Base-by-base conservation (phyloP, 2,888 invertebrate species). In the Eupithecia tripunctaria region DNA sequence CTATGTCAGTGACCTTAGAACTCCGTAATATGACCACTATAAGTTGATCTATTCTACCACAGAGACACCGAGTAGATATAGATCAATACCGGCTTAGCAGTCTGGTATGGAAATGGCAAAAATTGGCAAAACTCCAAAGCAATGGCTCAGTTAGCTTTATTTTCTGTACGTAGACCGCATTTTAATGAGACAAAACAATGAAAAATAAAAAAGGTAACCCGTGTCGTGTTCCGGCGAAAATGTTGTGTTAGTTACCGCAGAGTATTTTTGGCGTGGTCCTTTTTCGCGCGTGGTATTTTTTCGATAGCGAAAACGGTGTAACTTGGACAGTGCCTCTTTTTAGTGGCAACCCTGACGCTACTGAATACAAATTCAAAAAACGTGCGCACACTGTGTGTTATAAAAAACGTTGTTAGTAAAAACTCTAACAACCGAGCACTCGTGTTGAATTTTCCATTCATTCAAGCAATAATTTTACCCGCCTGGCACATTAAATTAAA, bases 61-160 rank as follows among this genome's bases (percentile, higher is more conserved):
- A 76, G 29, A 29, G 62, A 68, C 68, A 63, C 71, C 67, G 75
- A 59, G 72, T 71, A 59, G 68, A 71, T 65, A 67, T 73, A 78
- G 86, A 79, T 85, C 86, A 81, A 77, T 71, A 73, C 64, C 51
- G 32, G 70, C 77, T 77, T 70, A 76, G 71, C 71, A 79, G 66
- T 77, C 78, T 82, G 77, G 79, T 82, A 87, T 88, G 86, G 85
- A 86, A 86, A 87, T 90, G 84, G 81, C 85, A 86, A 85, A 86
- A 88, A 87, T 88, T 93, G 92, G 92, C 93, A 88, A 78, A 78
- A 78, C 82, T 92, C 92, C 92, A 85, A 79, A 83, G 79, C 79
- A 18, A 63, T 77, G 76, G 77, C 79, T 78, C 86, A 84, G 82
- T 85, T 81, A 83, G 83, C 82, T 87, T 88, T 91, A 90, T 91